Conservation (phyloP, 2,888 invertebrate species). For the Rhaphigaster nebulosa region DNA sequence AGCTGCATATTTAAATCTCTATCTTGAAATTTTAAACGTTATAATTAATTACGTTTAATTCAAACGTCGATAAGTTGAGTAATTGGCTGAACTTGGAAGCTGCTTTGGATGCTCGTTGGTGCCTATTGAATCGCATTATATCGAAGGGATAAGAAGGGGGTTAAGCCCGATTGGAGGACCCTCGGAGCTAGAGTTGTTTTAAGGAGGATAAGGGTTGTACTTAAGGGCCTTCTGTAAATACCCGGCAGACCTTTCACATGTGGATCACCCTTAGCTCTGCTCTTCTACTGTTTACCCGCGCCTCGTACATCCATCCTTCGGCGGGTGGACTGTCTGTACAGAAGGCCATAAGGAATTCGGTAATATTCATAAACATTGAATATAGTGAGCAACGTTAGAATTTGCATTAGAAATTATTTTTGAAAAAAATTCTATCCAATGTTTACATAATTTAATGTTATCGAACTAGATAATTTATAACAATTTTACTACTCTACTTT, state of each 20-base stretch:
- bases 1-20: too few species aligned
- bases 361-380: too few species aligned
- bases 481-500: too few species aligned
- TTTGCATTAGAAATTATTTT: too few species aligned
- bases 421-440: too few species aligned
- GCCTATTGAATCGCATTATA: slow-evolving; percentile 13
- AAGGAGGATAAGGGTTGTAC: slow-evolving; percentile 44
- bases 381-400: too few species aligned
- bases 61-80: not conserved
- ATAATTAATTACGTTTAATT: too few species aligned
- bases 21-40: too few species aligned
- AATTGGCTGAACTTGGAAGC: not conserved
- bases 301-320: not conserved
- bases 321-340: not conserved
- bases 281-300: not conserved
- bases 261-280: not conserved
- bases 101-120: not conserved
- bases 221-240: slow-evolving; percentile 8
- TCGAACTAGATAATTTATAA: too few species aligned
- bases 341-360: not conserved
- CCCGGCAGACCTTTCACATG: not conserved
- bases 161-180: slow-evolving; percentile 22
- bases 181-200: slow-evolving; percentile 32
- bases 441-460: too few species aligned
- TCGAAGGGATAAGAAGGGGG: not conserved